These are phyloP conservation scores for Pterostichus niger DNA, from an alignment of 2,888 invertebrate species.

Conservation along the genomic window DNA sequence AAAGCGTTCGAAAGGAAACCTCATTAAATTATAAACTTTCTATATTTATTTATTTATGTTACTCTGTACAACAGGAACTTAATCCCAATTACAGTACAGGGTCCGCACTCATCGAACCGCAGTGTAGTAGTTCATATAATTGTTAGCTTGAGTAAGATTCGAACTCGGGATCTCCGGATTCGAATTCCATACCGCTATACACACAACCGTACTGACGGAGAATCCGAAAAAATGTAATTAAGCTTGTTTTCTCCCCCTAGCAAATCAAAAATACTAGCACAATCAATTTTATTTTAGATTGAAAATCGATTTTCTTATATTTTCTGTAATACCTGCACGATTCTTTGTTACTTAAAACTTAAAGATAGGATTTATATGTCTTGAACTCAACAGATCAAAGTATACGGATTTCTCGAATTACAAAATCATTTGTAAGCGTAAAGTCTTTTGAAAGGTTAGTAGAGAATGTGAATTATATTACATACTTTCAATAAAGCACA, in stretches of 20 bases:
- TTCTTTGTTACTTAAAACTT: too few relatives aligned
- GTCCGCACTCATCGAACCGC: too few relatives aligned
- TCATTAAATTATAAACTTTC: conserved; percentile 31
- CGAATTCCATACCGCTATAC: too few relatives aligned
- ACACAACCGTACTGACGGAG: too few relatives aligned
- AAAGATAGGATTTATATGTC: neutral
- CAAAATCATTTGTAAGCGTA: neutral
- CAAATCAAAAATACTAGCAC: neutral
- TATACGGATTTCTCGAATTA: neutral
- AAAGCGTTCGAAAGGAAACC: conserved; percentile 31
- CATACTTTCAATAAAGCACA: neutral
- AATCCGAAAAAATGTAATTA: conserved; percentile 27
- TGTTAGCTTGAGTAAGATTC: too few relatives aligned
- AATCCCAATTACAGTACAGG: too few relatives aligned
- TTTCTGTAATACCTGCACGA: too few relatives aligned
- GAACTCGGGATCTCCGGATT: too few relatives aligned
- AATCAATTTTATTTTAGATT: conserved; percentile 1
- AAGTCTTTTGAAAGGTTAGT: conserved; percentile 17
- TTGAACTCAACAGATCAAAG: conserved; percentile 10
- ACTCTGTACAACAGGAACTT: too few relatives aligned
- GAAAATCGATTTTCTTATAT: neutral
- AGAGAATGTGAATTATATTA: neutral
- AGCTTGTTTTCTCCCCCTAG: neutral
- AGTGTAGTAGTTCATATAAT: too few relatives aligned
- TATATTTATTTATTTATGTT: too few relatives aligned